Evolutionary conservation across 1,140 invertebrate genomes (phyloP).

Genomic region (Gonioctena quinquepunctata): DNA sequence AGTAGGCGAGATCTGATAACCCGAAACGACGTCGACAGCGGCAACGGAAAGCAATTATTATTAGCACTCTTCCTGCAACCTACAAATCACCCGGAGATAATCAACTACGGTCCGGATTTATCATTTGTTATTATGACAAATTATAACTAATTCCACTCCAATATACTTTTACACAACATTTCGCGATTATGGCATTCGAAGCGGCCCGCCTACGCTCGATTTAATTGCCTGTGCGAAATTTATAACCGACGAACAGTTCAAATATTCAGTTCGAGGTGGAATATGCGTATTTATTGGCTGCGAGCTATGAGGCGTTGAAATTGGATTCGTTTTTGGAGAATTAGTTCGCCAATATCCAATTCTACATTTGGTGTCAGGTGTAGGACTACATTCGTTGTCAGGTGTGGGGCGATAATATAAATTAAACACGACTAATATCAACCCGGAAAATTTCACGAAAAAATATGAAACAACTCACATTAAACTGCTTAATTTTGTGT

Average conservation of each 20-base stretch:
- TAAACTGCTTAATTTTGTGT: too few species aligned
- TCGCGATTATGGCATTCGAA: background rate
- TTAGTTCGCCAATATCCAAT: background rate
- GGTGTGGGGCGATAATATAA: too few species aligned
- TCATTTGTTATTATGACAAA: conserved; percentile 13
- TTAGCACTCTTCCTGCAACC: conserved; percentile 14
- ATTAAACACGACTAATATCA: too few species aligned
- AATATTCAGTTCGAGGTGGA: background rate
- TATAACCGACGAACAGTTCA: background rate
- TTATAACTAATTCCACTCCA: conserved; percentile 10
- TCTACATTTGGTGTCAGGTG: background rate
- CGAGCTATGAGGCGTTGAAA: background rate
- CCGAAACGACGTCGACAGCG: background rate
- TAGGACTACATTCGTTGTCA: too few species aligned
- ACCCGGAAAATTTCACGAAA: too few species aligned
- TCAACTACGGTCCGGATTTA: conserved; percentile 10
- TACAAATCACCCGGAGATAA: conserved; percentile 13
- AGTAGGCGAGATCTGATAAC: conserved; percentile 10
- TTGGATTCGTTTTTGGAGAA: too few species aligned
- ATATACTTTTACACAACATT: conserved; percentile 9
- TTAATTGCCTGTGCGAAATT: background rate
- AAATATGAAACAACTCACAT: too few species aligned
- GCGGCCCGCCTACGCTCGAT: background rate
- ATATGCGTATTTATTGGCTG: background rate
- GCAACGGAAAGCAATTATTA: conserved; percentile 13